Evolutionary conservation across 2,888 invertebrate genomes (phyloP).

Genomic region (Lepidocyrtoides sp.): DNA sequence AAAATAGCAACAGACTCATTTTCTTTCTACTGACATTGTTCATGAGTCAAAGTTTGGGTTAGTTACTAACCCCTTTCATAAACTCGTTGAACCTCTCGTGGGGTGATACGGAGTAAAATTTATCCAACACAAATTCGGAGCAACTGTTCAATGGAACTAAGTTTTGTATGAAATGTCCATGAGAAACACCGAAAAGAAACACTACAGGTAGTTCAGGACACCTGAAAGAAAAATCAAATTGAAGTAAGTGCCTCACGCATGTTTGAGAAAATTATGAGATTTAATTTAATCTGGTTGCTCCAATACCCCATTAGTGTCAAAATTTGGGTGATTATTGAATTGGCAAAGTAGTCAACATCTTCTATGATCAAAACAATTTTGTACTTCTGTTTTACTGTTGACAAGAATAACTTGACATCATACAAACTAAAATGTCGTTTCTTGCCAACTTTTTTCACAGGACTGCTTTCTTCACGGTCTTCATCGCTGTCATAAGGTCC

Average conservation of each 20-base stretch:
- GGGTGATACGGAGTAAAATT: slow-evolving; percentile 73
- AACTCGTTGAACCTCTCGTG: slow-evolving; percentile 74
- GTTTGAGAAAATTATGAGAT: slow-evolving; percentile 45
- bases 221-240: slow-evolving; percentile 16
- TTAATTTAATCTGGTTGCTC: too few species aligned
- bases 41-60: too few species aligned
- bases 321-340: slow-evolving; percentile 75
- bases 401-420: slow-evolving; percentile 57
- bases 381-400: not conserved
- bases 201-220: slow-evolving; percentile 75
- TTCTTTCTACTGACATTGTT: too few species aligned
- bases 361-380: slow-evolving; percentile 81
- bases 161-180: slow-evolving; percentile 70
- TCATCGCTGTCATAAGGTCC: slow-evolving; percentile 14
- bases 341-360: slow-evolving; percentile 81
- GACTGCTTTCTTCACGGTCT: not conserved
- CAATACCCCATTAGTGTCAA: slow-evolving; percentile 80
- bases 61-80: slow-evolving; percentile 71
- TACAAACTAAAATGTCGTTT: slow-evolving; percentile 53
- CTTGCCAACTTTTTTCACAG: slow-evolving; percentile 6
- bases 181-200: slow-evolving; percentile 80
- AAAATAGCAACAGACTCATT: not conserved
- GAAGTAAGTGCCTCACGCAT: not conserved
- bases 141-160: slow-evolving; percentile 77
- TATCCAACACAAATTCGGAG: slow-evolving; percentile 76